Conservation (phyloP, 2,888 invertebrate species). For the Tortrix viridana region DNA sequence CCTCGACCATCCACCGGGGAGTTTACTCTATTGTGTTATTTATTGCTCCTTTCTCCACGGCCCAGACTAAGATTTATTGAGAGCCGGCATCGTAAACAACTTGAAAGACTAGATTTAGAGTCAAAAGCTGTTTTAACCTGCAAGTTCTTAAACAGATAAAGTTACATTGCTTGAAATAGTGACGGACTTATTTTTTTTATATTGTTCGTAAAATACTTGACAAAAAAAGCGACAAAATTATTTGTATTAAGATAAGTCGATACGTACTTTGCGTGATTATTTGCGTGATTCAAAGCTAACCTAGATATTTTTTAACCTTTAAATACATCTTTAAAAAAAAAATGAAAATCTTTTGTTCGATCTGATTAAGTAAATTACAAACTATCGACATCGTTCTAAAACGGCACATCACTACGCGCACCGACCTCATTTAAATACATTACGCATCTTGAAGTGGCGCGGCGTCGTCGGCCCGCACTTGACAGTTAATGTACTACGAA, state of each 20-base stretch:
- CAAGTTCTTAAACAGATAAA: not conserved
- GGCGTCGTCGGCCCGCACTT: conserved; percentile 37
- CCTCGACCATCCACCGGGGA: conserved; percentile 21
- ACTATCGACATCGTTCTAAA: conserved; percentile 6
- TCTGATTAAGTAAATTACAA: not conserved
- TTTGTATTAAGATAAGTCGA: too few species aligned
- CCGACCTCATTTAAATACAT: conserved; percentile 64
- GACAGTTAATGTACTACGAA: conserved; percentile 39
- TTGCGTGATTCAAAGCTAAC: not conserved
- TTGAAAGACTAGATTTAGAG: conserved; percentile 12
- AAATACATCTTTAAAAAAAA: too few species aligned
- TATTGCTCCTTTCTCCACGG: conserved; percentile 24
- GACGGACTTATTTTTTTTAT: too few species aligned
- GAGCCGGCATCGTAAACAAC: conserved; percentile 25
- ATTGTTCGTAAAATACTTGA: too few species aligned
- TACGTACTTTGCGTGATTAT: too few species aligned
- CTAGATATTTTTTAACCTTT: not conserved
- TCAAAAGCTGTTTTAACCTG: conserved; percentile 1
- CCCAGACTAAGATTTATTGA: conserved; percentile 28
- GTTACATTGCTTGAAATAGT: too few species aligned
- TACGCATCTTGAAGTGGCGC: conserved; percentile 49
- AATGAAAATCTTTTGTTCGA: too few species aligned
- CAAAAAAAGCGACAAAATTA: too few species aligned
- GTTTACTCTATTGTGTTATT: conserved; percentile 26
- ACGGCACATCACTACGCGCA: conserved; percentile 41